Base-by-base conservation (phyloP, 2,888 invertebrate genomes). In the Mesorhabditis spiculigera region DNA sequence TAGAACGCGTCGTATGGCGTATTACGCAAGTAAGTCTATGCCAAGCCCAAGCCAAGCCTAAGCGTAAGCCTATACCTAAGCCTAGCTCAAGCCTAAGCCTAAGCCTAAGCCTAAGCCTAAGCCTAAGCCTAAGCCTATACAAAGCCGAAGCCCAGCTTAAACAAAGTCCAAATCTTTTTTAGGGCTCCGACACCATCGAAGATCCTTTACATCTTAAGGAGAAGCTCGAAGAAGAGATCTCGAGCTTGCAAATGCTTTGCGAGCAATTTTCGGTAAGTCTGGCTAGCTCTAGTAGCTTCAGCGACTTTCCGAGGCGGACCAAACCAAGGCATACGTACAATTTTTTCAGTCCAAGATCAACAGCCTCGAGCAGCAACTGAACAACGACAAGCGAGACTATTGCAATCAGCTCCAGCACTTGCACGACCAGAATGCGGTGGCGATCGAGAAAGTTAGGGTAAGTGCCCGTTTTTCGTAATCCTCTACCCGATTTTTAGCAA, bases 1-100 rank as follows among this genome's bases (percentile, higher is more conserved):
- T 98, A 2, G 97, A 98, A 87, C 90, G 95, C 69, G 89, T 97
- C 85, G 96, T 96, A 61, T 94, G 96, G 91, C 90, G 95, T 79
- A 93, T 94, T 66, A 93, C 93, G 86, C 90, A 90, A 63, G 58
- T n/a, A 28, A 28, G 28, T 28, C 28, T 28, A 28, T 28, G 28
- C 28, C 28, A 28, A 28, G 28, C 28, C 28, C 28, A 28, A 28
- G 3, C 28, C 28, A 28, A 28, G 28, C 28, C 28, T 28, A 28
- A 28, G 28, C 28, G 28, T 28, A 28, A 28, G 28, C 28, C 28
- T 28, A 28, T 28, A 28, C 28, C 28, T 28, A 28, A 28, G 28
- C 28, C 28, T 28, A 28, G 28, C 28, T 28, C 28, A 28, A 28
- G 28, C 28, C 28, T 28, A 28, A 28, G 28, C 28, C 28, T 28